These are phyloP conservation scores for Apis florea DNA, from an alignment of 1,140 invertebrate species.

Conservation along the genomic window DNA sequence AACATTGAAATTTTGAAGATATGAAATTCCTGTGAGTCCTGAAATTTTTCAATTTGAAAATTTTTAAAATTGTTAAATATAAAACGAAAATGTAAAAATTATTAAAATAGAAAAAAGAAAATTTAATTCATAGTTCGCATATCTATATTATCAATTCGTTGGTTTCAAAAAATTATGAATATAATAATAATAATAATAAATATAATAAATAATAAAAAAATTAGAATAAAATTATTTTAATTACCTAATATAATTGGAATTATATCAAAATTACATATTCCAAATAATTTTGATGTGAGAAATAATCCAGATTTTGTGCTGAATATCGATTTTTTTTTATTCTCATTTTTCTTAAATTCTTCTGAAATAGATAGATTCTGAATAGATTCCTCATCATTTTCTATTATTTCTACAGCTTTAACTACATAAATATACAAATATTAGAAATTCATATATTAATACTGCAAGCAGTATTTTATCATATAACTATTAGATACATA, in stretches of 20 bases:
- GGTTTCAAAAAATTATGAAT: too few species aligned
- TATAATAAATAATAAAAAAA: too few species aligned
- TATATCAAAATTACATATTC: conserved; percentile 68
- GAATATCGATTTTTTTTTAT: conserved; percentile 23
- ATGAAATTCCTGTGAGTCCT: too few species aligned
- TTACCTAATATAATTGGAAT: conserved; percentile 66
- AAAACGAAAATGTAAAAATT: too few species aligned
- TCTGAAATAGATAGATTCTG: neutral
- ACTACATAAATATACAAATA: conserved; percentile 22
- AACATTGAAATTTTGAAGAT: neutral
- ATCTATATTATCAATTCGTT: too few species aligned
- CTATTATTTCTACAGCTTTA: neutral
- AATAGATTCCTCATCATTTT: neutral
- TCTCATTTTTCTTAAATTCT: conserved; percentile 25
- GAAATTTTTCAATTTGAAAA: neutral
- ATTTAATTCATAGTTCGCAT: too few species aligned
- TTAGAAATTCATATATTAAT: neutral
- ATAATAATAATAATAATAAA: too few species aligned
- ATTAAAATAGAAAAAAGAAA: too few species aligned
- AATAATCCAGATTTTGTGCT: neutral
- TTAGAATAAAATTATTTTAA: neutral
- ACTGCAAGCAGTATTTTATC: neutral
- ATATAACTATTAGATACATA: neutral
- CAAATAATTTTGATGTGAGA: conserved; percentile 20
- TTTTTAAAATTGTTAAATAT: neutral